Conservation (phyloP, 2,888 invertebrate genomes). For the Molanna angustata region DNA sequence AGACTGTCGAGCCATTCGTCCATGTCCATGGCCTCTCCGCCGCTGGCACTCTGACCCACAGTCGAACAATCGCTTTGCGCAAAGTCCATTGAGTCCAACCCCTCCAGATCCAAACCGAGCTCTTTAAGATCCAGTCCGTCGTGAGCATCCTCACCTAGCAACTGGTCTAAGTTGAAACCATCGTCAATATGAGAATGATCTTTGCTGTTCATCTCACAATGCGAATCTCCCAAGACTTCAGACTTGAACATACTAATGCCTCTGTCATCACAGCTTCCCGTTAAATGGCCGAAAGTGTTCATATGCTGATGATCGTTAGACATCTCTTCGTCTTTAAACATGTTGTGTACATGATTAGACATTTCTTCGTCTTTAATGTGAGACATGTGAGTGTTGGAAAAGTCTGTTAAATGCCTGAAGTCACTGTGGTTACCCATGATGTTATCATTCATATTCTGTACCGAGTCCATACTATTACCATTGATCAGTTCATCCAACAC, state of each 20-base stretch:
- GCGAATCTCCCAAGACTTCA: conserved; percentile 20
- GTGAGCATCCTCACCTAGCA: conserved; percentile 37
- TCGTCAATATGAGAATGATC: conserved; percentile 28
- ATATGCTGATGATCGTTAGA: conserved; percentile 20
- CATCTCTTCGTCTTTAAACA: conserved; percentile 26
- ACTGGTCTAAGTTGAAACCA: conserved; percentile 38
- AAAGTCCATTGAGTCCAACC: conserved; percentile 62
- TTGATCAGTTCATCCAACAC: conserved; percentile 31
- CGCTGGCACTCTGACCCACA: conserved; percentile 38
- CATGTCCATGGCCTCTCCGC: conserved; percentile 45
- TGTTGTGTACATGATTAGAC: conserved; percentile 37
- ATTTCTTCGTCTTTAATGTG: conserved; percentile 42
- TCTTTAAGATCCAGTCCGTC: conserved; percentile 59
- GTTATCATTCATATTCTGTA: conserved; percentile 20
- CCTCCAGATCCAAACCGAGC: conserved; percentile 60
- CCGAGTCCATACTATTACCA: conserved; percentile 30
- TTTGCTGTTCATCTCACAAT: conserved; percentile 17
- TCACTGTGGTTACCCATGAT: conserved; percentile 33
- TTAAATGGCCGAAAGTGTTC: conserved; percentile 18
- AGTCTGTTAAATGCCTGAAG: conserved; percentile 50
- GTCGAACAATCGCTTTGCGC: conserved; percentile 48
- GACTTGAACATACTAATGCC: conserved; percentile 25
- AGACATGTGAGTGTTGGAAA: conserved; percentile 45
- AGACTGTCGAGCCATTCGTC: conserved; percentile 47
- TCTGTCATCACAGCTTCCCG: conserved; percentile 19